These are phyloP conservation scores for Hemiprocne comata DNA, from an alignment of 2,113 vertebrate species.

Conservation along the genomic window DNA sequence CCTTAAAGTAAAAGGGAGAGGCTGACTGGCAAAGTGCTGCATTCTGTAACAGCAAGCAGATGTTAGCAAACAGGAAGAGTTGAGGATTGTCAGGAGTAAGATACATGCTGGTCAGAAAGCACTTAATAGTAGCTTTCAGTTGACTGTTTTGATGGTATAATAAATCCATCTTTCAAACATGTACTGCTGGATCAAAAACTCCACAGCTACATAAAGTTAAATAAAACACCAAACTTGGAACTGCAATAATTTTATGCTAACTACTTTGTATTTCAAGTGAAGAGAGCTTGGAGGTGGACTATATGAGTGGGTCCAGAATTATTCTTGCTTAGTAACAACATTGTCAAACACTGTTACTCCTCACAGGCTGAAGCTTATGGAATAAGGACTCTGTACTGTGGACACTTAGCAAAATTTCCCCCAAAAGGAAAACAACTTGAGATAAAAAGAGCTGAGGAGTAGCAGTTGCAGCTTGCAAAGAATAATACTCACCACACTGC, in stretches of 20 bases:
- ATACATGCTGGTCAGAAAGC: not conserved
- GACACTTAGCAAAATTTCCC: not conserved
- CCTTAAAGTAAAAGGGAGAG: not conserved
- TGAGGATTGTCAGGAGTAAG: not conserved
- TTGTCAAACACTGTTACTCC: not conserved
- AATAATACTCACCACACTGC: not conserved
- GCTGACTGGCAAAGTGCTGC: not conserved
- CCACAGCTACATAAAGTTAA: not conserved
- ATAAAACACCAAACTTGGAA: not conserved
- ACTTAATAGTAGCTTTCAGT: not conserved
- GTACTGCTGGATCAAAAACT: not conserved
- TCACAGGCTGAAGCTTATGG: not conserved
- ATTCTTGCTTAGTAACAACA: not conserved
- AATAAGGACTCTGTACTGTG: not conserved
- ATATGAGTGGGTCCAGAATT: not conserved
- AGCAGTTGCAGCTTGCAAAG: not conserved
- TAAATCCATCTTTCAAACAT: not conserved
- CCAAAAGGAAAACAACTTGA: not conserved
- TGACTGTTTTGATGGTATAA: not conserved
- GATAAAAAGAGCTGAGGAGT: rapidly evolving
- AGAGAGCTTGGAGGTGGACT: not conserved
- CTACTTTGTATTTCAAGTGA: not conserved
- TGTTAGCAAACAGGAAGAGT: not conserved
- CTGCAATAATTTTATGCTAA: not conserved
- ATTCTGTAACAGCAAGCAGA: not conserved